Evolutionary conservation across 1,140 invertebrate genomes (phyloP), one percentile per base, ranked within the genome.

Genomic region (Ladona fulva): DNA sequence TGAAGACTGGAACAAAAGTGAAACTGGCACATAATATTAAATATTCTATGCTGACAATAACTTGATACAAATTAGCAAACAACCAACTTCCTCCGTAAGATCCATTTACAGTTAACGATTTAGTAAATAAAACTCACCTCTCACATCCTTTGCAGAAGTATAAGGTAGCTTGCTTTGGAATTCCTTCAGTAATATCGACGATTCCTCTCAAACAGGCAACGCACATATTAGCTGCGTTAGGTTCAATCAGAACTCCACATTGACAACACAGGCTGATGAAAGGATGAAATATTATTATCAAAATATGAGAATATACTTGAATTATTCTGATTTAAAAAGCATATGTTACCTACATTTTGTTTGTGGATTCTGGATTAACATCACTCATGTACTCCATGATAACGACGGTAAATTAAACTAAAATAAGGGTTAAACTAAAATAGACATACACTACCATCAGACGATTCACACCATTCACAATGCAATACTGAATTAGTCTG

Each of bases 151-250:
- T 91, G 83, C 97, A 98, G 83, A 95, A 97, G 81, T 95, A 91
- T 42, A 98, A 82, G 8, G 92, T 93, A 0, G 89, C 93, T 87
- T 98, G 96, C 86, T 99, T 99, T 0, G 96, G 95, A 84, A 99
- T 99, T 25, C 92, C 94, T 84, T 97, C 95, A 25, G 96, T 97
- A 59, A 99, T 99, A 83, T 99, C 97, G 19, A 99, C 92, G 83
- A 93, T 89, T 44, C 92, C 92, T 52, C 97, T 87, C 19, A 99
- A 86, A 87, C 98, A 99, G 24, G 91, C 92, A 0, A 97, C 93
- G 85, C 98, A 99, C 95, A 98, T 99, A 85, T 99, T 99, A 1
- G 96, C 91, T 10, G 96, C 94, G 89, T 99, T 99, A 44, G 98
- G 93, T 80, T 96, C 92, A 74, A 99, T 96, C 19, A 86, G 82